Percentiles rank a stretch among this genome's conserved stretches.
These are phyloP conservation scores for Hofmannophila pseudospretella DNA, from an alignment of 2,888 invertebrate species.

Conservation along the genomic window DNA sequence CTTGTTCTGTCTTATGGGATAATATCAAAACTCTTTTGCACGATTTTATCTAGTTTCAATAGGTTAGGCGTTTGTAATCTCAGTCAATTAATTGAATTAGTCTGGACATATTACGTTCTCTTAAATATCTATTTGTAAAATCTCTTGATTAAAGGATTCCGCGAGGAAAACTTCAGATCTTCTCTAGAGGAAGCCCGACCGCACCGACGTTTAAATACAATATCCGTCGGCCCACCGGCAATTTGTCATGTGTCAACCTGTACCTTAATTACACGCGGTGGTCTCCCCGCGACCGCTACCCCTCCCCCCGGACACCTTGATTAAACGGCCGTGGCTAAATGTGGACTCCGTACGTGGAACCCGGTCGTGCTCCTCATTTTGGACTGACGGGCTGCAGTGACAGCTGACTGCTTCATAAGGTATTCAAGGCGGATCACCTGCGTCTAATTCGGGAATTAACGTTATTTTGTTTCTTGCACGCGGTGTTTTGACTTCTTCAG, in stretches of 20 bases:
- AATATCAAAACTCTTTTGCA: too few relatives aligned
- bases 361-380: conserved; percentile 37
- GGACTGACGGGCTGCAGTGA: conserved; percentile 29
- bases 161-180: not conserved
- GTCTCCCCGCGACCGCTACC: conserved; percentile 9
- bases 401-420: conserved; percentile 11
- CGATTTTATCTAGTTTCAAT: too few relatives aligned
- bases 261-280: conserved; percentile 53
- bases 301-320: conserved; percentile 52
- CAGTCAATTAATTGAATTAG: too few relatives aligned
- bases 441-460: not conserved
- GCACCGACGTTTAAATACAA: conserved; percentile 28
- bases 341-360: conserved; percentile 27
- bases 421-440: not conserved
- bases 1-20: too few relatives aligned
- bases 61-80: too few relatives aligned
- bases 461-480: too few relatives aligned
- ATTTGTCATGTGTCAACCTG: conserved; percentile 71
- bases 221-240: conserved; percentile 36
- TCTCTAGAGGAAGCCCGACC: not conserved
- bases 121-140: too few relatives aligned
- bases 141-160: too few relatives aligned
- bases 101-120: too few relatives aligned
- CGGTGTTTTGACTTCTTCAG: too few relatives aligned
- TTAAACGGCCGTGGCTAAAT: conserved; percentile 35